Conservation (phyloP, 2,113 vertebrate genomes). For the Vombatus ursinus region DNA sequence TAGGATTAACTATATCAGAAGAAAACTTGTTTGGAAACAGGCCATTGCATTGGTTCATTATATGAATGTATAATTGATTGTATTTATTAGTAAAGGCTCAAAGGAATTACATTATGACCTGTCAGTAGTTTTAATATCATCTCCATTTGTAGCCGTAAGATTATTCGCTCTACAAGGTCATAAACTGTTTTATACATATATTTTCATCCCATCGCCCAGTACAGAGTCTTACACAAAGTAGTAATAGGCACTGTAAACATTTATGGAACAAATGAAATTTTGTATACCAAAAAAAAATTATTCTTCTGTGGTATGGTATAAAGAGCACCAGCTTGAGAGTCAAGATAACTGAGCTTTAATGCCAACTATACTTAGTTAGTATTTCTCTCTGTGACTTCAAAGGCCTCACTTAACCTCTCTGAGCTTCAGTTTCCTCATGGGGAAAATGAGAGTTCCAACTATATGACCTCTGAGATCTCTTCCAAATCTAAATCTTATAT, state of each 20-base stretch:
- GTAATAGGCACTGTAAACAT: neutral
- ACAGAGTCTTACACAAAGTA: constrained; percentile 27
- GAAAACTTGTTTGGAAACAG: constrained; percentile 20
- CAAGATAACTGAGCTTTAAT: neutral
- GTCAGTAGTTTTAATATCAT: neutral
- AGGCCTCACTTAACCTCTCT: neutral
- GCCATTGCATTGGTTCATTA: constrained; percentile 33
- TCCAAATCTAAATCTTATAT: neutral
- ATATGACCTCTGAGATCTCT: neutral
- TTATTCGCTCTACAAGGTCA: neutral
- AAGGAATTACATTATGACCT: constrained; percentile 1
- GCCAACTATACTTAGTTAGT: no score
- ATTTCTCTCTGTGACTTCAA: neutral
- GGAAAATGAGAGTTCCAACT: neutral
- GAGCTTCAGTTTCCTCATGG: neutral
- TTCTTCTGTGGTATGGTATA: neutral
- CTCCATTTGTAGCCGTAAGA: neutral
- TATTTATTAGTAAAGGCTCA: constrained; percentile 43
- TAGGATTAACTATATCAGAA: constrained; percentile 39
- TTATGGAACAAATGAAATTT: constrained; percentile 49
- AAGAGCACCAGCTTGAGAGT: neutral
- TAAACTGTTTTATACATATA: neutral
- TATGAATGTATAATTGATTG: constrained; percentile 32
- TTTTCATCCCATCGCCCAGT: neutral
- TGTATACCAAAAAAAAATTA: neutral